Evolutionary conservation across 37 sponge, comb jelly and placozoan genomes (phyloP).

Genomic region (Eunapius fragilis): DNA sequence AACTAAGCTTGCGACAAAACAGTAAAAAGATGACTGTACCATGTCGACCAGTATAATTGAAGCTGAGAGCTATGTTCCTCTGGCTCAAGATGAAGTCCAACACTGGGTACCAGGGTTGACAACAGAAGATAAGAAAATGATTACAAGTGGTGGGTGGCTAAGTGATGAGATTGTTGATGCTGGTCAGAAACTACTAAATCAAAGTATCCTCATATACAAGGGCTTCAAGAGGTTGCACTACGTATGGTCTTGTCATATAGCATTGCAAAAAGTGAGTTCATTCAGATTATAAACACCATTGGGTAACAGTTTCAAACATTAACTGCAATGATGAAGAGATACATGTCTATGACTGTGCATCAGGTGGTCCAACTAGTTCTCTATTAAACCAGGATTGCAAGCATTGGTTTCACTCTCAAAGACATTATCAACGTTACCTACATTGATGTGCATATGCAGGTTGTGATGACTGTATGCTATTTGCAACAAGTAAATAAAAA

Average conservation of each 20-base stretch:
- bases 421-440: conserved; percentile 17
- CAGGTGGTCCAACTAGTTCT: background rate
- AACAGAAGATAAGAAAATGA: conserved; percentile 6
- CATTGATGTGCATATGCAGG: conserved; percentile 53
- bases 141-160: conserved; percentile 20
- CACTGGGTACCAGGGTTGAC: conserved; percentile 28
- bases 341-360: conserved; percentile 21
- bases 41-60: background rate
- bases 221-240: conserved; percentile 8
- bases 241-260: background rate
- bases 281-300: conserved; percentile 35
- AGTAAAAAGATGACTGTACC: background rate
- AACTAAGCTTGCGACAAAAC: background rate
- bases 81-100: background rate
- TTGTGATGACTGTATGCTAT: conserved; percentile 22
- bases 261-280: conserved; percentile 21
- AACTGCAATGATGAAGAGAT: conserved; percentile 22
- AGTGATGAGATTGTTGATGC: conserved; percentile 6
- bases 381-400: too few relatives aligned
- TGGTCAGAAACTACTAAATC: conserved; percentile 7
- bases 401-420: too few relatives aligned
- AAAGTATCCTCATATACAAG: background rate
- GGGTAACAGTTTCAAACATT: conserved; percentile 35
- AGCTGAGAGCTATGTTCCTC: background rate
- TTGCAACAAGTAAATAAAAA: too few relatives aligned